These are phyloP conservation scores for Galago senegalensis DNA, from an alignment of 2,797 vertebrate genomes.

Conservation along the genomic window DNA sequence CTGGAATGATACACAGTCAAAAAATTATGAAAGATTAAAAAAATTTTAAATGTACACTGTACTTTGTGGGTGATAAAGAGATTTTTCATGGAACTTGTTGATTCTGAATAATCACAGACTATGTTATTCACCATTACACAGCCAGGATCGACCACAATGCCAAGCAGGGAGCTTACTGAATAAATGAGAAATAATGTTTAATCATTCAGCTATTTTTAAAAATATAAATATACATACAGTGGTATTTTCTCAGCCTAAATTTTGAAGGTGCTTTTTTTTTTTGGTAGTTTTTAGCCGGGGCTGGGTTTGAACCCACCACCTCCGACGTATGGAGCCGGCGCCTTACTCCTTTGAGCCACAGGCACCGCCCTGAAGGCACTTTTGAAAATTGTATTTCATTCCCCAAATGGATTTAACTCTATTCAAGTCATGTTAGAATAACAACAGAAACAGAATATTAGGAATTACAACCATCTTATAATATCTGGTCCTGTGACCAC, in stretches of 20 bases:
- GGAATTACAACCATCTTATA: conserved; percentile 42
- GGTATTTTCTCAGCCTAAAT: conserved; percentile 3
- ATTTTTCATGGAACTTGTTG: background rate
- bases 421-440: conserved; percentile 31
- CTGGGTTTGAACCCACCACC: too few relatives aligned
- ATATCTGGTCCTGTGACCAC: conserved; percentile 13
- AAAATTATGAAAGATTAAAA: too few relatives aligned
- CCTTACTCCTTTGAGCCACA: too few relatives aligned
- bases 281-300: too few relatives aligned
- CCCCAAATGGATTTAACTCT: conserved; percentile 23
- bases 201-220: conserved; percentile 5
- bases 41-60: background rate
- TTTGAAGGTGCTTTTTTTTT: background rate
- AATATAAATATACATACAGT: background rate
- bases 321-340: too few relatives aligned
- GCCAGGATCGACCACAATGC: background rate
- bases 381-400: conserved; percentile 60
- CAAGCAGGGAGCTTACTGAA: background rate
- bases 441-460: conserved; percentile 14
- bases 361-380: background rate
- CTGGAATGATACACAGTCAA: too few relatives aligned
- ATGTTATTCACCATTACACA: background rate
- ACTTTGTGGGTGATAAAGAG: background rate
- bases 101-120: background rate
- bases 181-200: background rate